Percentiles rank a stretch among this genome's conserved stretches.
These are phyloP conservation scores for Pan troglodytes DNA, from an alignment of 2,113 vertebrate genomes.

Conservation along the genomic window DNA sequence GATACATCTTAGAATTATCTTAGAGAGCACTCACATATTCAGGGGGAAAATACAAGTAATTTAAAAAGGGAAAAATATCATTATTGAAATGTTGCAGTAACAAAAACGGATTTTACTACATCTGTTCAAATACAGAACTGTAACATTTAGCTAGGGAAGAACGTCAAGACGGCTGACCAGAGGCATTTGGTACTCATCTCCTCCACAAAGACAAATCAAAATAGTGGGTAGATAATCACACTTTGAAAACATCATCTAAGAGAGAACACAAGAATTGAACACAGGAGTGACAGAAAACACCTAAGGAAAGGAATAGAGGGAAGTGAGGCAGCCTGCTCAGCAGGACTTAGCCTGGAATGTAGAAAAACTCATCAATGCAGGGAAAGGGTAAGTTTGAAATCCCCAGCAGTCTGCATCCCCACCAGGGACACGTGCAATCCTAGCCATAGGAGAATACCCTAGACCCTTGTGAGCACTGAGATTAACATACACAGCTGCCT, in stretches of 20 bases:
- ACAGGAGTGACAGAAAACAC: not conserved
- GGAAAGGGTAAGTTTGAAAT: not conserved
- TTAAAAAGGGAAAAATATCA: slow-evolving; percentile 1
- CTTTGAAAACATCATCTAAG: not conserved
- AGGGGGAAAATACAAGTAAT: slow-evolving; percentile 2
- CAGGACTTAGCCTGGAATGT: not conserved
- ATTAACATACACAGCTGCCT: not conserved
- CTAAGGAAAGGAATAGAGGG: not conserved
- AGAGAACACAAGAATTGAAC: not conserved
- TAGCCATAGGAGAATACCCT: not conserved
- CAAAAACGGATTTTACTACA: slow-evolving; percentile 30
- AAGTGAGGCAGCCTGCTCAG: not conserved
- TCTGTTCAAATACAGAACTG: slow-evolving; percentile 62
- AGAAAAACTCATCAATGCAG: not conserved
- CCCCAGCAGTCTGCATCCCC: not conserved
- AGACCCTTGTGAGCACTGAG: not conserved
- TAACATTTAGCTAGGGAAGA: not conserved
- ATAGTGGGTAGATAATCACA: not conserved
- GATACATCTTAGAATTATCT: not conserved
- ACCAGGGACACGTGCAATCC: not conserved
- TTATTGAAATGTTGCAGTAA: slow-evolving; percentile 50
- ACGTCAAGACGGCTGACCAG: not conserved
- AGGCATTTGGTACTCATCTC: not conserved
- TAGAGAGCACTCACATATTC: not conserved
- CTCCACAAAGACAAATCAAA: not conserved